Evolutionary conservation across 2,113 vertebrate species (phyloP).

Genomic region (Xenus cinereus): DNA sequence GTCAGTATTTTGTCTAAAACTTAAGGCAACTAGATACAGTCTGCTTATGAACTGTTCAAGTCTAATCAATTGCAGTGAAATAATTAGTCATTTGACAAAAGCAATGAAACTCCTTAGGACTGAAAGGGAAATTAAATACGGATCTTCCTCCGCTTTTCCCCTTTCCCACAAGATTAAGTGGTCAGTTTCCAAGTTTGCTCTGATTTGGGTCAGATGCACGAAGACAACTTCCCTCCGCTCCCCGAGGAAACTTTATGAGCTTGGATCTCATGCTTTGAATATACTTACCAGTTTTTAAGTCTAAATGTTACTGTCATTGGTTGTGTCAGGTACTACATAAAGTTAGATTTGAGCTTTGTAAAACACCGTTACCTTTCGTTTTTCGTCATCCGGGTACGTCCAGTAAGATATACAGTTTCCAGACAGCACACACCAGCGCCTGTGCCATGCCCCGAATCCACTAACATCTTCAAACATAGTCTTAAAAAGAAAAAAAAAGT

Average conservation of each 20-base stretch:
- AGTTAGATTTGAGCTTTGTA: neutral
- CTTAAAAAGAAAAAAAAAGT: constrained; percentile 53
- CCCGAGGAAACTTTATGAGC: neutral
- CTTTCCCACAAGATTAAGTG: neutral
- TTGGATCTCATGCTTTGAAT: neutral
- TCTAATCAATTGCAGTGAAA: neutral
- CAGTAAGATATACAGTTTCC: constrained; percentile 96
- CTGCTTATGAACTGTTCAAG: neutral
- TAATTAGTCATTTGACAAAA: neutral
- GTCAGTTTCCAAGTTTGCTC: neutral
- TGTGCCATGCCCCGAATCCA: constrained; percentile 96
- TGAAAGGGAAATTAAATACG: neutral
- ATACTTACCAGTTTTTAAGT: neutral
- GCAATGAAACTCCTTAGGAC: neutral
- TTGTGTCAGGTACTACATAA: neutral
- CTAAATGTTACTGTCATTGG: neutral
- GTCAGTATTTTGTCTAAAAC: neutral
- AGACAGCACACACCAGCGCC: constrained; percentile 92
- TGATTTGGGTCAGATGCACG: neutral
- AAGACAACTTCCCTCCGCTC: neutral
- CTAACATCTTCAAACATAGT: constrained; percentile 99
- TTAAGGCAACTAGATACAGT: neutral
- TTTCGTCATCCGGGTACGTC: constrained; percentile 97
- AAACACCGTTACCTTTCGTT: constrained; percentile 82
- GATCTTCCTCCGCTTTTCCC: neutral